Conservation (phyloP, 2,113 vertebrate genomes). For the Mormyrus iriodes region DNA sequence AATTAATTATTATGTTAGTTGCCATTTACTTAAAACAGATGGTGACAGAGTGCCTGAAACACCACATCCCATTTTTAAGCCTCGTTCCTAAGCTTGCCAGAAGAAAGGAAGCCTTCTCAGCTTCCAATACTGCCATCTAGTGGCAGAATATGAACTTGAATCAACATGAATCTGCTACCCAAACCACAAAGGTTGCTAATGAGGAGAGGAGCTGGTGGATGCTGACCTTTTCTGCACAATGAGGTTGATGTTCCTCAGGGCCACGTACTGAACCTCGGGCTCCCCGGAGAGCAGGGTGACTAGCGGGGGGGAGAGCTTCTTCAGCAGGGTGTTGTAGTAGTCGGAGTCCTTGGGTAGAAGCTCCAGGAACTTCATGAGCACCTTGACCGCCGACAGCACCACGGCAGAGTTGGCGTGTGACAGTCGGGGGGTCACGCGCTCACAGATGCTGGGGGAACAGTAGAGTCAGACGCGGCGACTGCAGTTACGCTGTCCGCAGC, state of each 20-base stretch:
- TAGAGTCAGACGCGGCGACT: background rate
- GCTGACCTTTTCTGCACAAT: slow-evolving; percentile 94
- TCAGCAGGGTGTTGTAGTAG: slow-evolving; percentile 94
- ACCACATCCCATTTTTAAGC: background rate
- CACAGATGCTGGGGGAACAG: slow-evolving; percentile 83
- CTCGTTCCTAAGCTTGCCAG: background rate
- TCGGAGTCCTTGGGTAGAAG: slow-evolving; percentile 93
- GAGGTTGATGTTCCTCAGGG: slow-evolving; percentile 95
- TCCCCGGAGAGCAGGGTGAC: slow-evolving; percentile 95
- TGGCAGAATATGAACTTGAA: slow-evolving; percentile 17
- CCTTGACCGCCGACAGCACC: slow-evolving; percentile 94
- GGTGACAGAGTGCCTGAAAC: background rate
- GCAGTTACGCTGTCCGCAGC: background rate
- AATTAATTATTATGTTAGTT: background rate
- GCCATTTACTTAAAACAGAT: background rate
- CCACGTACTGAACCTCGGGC: slow-evolving; percentile 95
- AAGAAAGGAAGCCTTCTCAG: background rate
- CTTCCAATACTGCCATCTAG: slow-evolving; percentile 30
- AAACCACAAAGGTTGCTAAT: background rate
- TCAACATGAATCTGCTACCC: too few species aligned
- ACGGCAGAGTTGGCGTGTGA: slow-evolving; percentile 97
- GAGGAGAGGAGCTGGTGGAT: background rate
- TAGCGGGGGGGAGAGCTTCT: slow-evolving; percentile 90
- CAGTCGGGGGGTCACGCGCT: slow-evolving; percentile 90
- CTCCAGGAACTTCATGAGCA: slow-evolving; percentile 97